These are phyloP conservation scores for Rallus crepitans DNA, from an alignment of 2,797 vertebrate genomes.

Conservation along the genomic window DNA sequence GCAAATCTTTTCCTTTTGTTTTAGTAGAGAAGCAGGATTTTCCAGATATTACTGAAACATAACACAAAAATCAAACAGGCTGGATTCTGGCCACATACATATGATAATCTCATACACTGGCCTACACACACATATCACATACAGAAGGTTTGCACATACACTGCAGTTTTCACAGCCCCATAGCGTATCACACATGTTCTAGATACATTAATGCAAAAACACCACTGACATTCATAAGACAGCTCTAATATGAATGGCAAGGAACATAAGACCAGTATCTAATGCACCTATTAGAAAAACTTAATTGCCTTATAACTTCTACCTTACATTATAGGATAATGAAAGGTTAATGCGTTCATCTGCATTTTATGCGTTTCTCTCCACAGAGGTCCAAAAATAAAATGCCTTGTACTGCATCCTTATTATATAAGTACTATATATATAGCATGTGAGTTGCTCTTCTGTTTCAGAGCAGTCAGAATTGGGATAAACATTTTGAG, in stretches of 20 bases:
- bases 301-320: neutral
- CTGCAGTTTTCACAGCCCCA: neutral
- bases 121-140: neutral
- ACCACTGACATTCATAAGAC: neutral
- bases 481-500: neutral
- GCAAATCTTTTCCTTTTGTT: neutral
- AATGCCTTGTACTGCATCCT: conserved; percentile 41
- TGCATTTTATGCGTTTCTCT: conserved; percentile 24
- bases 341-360: conserved; percentile 36
- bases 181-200: neutral
- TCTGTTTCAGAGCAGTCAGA: neutral
- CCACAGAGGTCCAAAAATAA: conserved; percentile 50
- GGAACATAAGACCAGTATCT: neutral
- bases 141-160: fast-evolving
- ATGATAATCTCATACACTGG: fast-evolving
- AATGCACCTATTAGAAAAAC: neutral
- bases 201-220: neutral
- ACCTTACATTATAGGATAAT: neutral
- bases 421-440: conserved; percentile 38
- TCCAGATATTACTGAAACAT: neutral
- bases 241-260: neutral
- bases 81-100: fast-evolving
- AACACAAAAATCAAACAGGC: neutral
- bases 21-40: neutral
- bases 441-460: conserved; percentile 5